Evolutionary conservation across 2,797 vertebrate species (phyloP).

Genomic region (Poecilia picta): DNA sequence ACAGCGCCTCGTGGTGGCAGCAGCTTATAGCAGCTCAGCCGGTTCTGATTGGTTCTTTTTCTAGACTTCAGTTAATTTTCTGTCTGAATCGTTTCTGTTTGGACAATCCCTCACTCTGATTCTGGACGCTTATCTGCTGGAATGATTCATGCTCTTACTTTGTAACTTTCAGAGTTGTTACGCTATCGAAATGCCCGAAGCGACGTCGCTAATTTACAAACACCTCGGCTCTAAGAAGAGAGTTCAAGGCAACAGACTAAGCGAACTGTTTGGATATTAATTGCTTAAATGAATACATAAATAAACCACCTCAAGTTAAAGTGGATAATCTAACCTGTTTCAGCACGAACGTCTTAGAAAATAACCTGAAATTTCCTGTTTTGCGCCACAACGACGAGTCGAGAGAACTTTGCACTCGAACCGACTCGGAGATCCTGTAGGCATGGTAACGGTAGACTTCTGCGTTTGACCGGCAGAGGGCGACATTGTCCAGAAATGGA

Average conservation of each 20-base stretch:
- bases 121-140: no score
- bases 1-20: no score
- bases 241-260: neutral
- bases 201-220: no score
- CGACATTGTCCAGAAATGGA: neutral
- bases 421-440: neutral
- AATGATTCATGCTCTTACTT: no score
- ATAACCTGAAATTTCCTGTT: neutral
- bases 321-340: neutral
- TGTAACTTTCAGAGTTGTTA: no score
- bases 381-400: neutral
- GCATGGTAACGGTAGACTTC: neutral
- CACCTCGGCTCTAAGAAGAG: neutral
- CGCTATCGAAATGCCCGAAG: no score
- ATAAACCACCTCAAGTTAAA: no score
- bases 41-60: no score
- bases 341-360: neutral
- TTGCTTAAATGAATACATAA: neutral
- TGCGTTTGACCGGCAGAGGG: neutral
- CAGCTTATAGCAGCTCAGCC: no score
- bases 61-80: no score
- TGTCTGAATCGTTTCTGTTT: no score
- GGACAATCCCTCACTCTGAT: no score
- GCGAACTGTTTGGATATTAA: neutral
- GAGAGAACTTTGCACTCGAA: neutral